phyloP scores from a whole-genome alignment of 2,888 invertebrate genomes.

The Mythimna vitellina region DNA sequence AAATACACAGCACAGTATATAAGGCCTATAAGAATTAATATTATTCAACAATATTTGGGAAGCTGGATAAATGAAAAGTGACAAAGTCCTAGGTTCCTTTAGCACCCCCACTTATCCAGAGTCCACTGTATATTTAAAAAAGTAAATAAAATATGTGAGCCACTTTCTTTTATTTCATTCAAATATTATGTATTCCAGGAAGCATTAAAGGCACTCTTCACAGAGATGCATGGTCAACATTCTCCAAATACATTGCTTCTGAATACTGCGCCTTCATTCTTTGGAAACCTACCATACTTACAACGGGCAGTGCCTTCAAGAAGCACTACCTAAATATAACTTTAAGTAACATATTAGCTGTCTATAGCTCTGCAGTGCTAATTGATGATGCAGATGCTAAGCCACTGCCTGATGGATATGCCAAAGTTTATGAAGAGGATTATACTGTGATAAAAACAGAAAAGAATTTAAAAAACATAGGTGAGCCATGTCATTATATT shows the following conservation, averaged over 20 bases:
- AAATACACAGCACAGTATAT: too few relatives aligned
- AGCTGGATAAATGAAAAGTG: background rate
- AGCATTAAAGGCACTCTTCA: slow-evolving; percentile 87
- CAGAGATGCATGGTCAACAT: slow-evolving; percentile 86
- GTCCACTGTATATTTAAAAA: background rate
- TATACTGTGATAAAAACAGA: slow-evolving; percentile 81
- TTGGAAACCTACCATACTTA: slow-evolving; percentile 85
- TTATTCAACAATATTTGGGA: background rate
- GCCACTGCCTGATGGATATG: slow-evolving; percentile 77
- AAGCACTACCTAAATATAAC: slow-evolving; percentile 88
- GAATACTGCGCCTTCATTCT: slow-evolving; percentile 83
- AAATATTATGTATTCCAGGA: slow-evolving; percentile 72
- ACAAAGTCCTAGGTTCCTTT: background rate
- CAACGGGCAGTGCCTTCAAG: slow-evolving; percentile 85
- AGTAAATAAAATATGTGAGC: background rate
- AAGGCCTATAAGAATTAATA: too few relatives aligned
- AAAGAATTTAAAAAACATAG: slow-evolving; percentile 69
- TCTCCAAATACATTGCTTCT: slow-evolving; percentile 83
- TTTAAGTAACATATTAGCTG: slow-evolving; percentile 82
- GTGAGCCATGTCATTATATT: slow-evolving; percentile 63
- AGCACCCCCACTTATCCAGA: too few relatives aligned
- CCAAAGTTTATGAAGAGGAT: slow-evolving; percentile 74
- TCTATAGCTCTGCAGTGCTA: slow-evolving; percentile 81
- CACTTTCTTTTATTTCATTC: background rate
- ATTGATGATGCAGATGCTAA: slow-evolving; percentile 69